These are phyloP conservation scores for Patella ulyssiponensis DNA, from an alignment of 2,888 invertebrate genomes.

Conservation along the genomic window DNA sequence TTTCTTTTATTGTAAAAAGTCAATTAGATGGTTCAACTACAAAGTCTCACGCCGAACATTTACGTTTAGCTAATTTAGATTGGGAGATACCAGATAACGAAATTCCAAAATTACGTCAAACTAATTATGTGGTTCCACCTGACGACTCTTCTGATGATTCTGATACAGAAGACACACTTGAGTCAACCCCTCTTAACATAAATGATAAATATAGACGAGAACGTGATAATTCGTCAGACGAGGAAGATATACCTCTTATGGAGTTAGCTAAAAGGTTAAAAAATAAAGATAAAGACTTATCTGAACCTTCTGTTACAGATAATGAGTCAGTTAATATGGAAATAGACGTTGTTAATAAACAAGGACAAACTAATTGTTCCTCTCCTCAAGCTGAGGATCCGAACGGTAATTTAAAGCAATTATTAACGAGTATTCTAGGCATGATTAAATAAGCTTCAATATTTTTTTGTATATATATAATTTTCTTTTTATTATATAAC, in stretches of 20 bases:
- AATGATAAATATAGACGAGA: not conserved
- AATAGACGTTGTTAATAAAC: not conserved
- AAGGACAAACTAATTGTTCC: not conserved
- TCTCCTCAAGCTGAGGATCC: not conserved
- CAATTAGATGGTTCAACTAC: conserved; percentile 7
- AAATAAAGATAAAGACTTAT: not conserved
- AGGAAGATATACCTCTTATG: conserved; percentile 16
- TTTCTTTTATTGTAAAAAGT: conserved; percentile 17
- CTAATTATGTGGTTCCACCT: conserved; percentile 18
- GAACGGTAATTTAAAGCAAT: not conserved
- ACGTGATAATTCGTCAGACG: conserved; percentile 16
- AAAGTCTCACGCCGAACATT: not conserved
- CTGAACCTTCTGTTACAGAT: not conserved
- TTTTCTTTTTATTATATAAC: not conserved
- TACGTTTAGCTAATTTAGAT: no score
- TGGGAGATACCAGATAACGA: not conserved
- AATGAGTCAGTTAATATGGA: not conserved
- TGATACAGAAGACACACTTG: not conserved
- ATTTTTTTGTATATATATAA: not conserved
- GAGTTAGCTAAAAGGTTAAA: conserved; percentile 10
- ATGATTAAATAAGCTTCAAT: not conserved
- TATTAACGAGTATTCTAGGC: not conserved
- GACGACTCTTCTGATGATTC: not conserved
- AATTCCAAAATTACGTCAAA: not conserved
- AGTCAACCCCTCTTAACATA: not conserved